These are phyloP conservation scores for Neoseiulus cucumeris DNA, from an alignment of 1,140 invertebrate species.

Conservation along the genomic window DNA sequence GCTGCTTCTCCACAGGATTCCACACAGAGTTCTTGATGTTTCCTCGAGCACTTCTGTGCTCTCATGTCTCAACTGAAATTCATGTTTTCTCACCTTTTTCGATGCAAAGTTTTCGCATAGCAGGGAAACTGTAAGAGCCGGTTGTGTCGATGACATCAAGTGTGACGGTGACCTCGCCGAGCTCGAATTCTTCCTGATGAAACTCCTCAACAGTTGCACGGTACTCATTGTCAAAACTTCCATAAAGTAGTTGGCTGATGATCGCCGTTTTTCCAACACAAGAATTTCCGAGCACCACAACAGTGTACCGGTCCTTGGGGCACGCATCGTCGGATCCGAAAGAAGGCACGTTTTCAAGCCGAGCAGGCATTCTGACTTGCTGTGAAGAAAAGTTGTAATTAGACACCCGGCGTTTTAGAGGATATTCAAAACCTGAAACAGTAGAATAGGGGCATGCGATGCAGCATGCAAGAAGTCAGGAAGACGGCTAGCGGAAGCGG, in stretches of 20 bases:
- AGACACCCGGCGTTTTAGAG: too few relatives aligned
- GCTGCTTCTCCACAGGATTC: too few relatives aligned
- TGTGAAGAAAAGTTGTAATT: too few relatives aligned
- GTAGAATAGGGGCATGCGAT: too few relatives aligned
- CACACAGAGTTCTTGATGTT: too few relatives aligned
- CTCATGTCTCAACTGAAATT: too few relatives aligned
- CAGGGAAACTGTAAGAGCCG: slow-evolving; percentile 23
- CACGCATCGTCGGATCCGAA: not conserved
- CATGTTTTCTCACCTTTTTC: not conserved
- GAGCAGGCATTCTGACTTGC: not conserved
- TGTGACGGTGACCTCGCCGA: not conserved
- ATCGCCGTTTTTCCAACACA: slow-evolving; percentile 1
- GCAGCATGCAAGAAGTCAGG: too few relatives aligned
- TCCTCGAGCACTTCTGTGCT: too few relatives aligned
- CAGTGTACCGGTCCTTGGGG: slow-evolving; percentile 44
- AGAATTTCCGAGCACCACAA: slow-evolving; percentile 34
- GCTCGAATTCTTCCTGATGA: slow-evolving; percentile 4
- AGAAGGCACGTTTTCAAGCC: not conserved
- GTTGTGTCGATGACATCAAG: slow-evolving; percentile 1
- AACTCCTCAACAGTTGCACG: slow-evolving; percentile 8
- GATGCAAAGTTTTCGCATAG: slow-evolving; percentile 1
- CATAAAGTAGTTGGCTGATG: not conserved
- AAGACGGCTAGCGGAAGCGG: too few relatives aligned
- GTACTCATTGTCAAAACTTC: not conserved
- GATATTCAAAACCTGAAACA: too few relatives aligned